phyloP scores from a whole-genome alignment of 2,888 invertebrate genomes.

The Callosobruchus maculatus region DNA sequence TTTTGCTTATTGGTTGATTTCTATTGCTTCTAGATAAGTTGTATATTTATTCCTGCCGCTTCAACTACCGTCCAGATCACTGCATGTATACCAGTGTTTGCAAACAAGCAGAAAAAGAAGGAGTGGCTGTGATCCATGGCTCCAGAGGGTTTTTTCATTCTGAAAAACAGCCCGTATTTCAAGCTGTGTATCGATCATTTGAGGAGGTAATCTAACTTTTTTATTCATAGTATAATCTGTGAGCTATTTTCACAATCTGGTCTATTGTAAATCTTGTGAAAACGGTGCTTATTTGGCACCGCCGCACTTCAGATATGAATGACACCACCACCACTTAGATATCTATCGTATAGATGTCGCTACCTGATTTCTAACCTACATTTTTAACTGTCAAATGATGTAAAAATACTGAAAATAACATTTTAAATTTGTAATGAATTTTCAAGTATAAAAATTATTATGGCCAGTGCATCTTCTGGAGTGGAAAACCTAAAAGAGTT shows the following conservation, averaged over 20 bases:
- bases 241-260: too few species aligned
- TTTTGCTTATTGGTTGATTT: background rate
- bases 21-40: constrained; percentile 60
- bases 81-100: constrained; percentile 94
- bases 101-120: constrained; percentile 57
- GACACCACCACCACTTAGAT: too few species aligned
- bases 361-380: background rate
- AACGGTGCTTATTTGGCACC: too few species aligned
- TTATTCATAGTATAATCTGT: too few species aligned
- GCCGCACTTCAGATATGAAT: too few species aligned
- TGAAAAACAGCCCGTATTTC: constrained; percentile 82
- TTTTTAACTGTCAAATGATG: too few species aligned
- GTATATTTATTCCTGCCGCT: constrained; percentile 76
- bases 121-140: constrained; percentile 84
- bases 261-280: too few species aligned
- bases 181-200: constrained; percentile 63
- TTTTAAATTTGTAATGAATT: background rate
- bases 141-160: constrained; percentile 83
- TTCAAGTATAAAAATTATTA: background rate
- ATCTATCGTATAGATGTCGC: background rate
- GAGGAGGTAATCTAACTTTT: constrained; percentile 58
- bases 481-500: background rate
- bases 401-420: too few species aligned
- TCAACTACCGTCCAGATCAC: constrained; percentile 92
- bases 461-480: background rate